Evolutionary conservation across 2,888 invertebrate genomes (phyloP).

Genomic region (Liopterus haemorrhoidalis): DNA sequence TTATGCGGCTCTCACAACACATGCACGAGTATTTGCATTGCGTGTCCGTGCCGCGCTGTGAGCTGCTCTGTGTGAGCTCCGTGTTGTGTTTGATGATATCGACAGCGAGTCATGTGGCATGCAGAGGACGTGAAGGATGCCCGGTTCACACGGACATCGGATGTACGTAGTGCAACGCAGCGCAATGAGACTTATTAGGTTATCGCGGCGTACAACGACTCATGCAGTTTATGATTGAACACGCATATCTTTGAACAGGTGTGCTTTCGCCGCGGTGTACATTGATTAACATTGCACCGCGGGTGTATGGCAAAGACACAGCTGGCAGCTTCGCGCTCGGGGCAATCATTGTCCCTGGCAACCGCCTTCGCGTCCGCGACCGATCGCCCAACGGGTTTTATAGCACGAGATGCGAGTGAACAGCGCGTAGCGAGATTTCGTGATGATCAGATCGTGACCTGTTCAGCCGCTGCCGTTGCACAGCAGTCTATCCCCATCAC

Average conservation of each 20-base stretch:
- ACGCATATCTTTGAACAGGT: too few species aligned
- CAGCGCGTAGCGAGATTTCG: slow-evolving; percentile 1
- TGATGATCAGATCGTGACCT: slow-evolving; percentile 11
- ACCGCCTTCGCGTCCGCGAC: not conserved
- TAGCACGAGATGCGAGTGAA: not conserved
- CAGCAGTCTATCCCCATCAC: slow-evolving; percentile 7
- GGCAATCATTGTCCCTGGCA: too few species aligned
- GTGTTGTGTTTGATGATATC: slow-evolving; percentile 1
- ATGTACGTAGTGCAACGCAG: not conserved
- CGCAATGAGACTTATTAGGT: slow-evolving; percentile 16
- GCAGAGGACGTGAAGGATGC: not conserved
- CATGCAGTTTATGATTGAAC: too few species aligned
- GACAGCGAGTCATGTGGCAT: not conserved
- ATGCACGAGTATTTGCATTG: too few species aligned
- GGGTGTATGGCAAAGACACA: too few species aligned
- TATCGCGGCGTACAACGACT: too few species aligned
- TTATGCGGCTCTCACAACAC: too few species aligned
- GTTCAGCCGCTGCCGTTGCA: slow-evolving; percentile 6
- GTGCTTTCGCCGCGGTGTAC: too few species aligned
- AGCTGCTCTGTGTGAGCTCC: too few species aligned
- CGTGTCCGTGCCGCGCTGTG: too few species aligned
- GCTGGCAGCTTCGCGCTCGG: too few species aligned
- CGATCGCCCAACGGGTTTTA: not conserved
- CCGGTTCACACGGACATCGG: not conserved
- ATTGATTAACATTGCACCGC: too few species aligned